Evolutionary conservation across 2,113 vertebrate species (phyloP).

Genomic region (Arizona elegans): DNA sequence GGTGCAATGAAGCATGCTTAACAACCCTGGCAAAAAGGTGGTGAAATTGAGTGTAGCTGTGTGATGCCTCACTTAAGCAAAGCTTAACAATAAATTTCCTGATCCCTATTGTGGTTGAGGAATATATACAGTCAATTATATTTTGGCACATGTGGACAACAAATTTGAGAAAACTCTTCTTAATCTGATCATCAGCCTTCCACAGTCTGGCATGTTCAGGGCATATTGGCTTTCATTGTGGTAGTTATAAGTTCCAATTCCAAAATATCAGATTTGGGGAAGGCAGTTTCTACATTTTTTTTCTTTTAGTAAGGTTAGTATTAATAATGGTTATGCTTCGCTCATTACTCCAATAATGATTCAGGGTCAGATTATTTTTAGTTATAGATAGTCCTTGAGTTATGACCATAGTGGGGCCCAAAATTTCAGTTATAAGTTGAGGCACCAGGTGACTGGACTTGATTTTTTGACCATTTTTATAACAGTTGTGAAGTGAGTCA

Average conservation of each 20-base stretch:
- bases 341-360: not conserved
- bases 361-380: not conserved
- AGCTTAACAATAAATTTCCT: not conserved
- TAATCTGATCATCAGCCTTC: not conserved
- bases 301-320: not conserved
- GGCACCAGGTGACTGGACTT: not conserved
- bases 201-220: not conserved
- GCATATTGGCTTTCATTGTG: not conserved
- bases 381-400: not conserved
- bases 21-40: not conserved
- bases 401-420: not conserved
- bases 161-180: not conserved
- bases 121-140: not conserved
- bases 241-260: not conserved
- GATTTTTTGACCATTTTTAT: not conserved
- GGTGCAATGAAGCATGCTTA: not conserved
- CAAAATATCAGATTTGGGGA: not conserved
- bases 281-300: not conserved
- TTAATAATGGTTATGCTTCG: not conserved
- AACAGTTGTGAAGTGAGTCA: not conserved
- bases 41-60: not conserved
- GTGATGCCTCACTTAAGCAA: not conserved
- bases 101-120: not conserved
- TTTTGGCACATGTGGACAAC: not conserved
- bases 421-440: not conserved